Percentiles rank a stretch among this genome's conserved stretches.
phyloP scores from a whole-genome alignment of 2,113 vertebrate species.

The Hipposideros armiger region DNA sequence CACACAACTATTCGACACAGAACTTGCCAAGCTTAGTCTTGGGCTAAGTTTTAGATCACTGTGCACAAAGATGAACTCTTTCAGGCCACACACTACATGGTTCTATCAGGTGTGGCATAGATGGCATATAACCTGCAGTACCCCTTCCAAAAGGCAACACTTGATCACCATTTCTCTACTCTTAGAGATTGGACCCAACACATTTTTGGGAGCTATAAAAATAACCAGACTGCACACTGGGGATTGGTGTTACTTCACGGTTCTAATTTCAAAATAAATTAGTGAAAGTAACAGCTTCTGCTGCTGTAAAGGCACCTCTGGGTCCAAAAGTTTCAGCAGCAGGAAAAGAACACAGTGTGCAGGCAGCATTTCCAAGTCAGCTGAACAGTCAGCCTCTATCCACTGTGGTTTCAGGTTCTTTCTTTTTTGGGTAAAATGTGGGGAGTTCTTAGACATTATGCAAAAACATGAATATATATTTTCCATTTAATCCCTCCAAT shows the following conservation, averaged over 20 bases:
- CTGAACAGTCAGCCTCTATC: not conserved
- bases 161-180: not conserved
- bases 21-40: not conserved
- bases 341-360: not conserved
- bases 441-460: not conserved
- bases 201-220: not conserved
- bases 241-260: not conserved
- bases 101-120: not conserved
- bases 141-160: not conserved
- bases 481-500: not conserved
- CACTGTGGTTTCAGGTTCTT: not conserved
- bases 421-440: not conserved
- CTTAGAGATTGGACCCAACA: not conserved
- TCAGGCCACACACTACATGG: not conserved
- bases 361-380: not conserved
- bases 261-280: constrained; percentile 38
- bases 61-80: not conserved
- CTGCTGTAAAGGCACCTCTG: not conserved
- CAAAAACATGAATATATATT: not conserved
- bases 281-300: not conserved
- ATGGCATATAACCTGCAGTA: not conserved
- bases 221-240: not conserved
- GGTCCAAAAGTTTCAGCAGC: not conserved
- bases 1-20: not conserved
- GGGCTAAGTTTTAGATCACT: not conserved